phyloP scores from a whole-genome alignment of 2,888 invertebrate genomes.

The Epirrita christyi region DNA sequence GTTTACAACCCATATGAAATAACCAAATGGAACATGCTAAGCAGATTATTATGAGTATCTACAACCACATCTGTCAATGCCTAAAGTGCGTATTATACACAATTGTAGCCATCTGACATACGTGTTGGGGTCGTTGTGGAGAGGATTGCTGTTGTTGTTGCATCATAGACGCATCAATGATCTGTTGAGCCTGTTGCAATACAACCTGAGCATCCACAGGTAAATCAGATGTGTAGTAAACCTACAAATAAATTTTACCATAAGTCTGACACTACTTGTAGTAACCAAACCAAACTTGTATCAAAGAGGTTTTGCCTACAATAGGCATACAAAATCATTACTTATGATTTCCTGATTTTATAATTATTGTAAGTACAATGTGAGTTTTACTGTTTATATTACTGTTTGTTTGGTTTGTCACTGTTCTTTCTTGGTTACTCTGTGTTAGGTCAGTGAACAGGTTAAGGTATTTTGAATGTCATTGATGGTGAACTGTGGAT shows the following conservation, averaged over 20 bases:
- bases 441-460: no score
- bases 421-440: no score
- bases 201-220: constrained; percentile 84
- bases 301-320: constrained; percentile 23
- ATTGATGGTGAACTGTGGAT: no score
- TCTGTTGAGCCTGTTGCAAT: constrained; percentile 83
- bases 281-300: no score
- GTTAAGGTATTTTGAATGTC: no score
- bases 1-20: constrained; percentile 39
- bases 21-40: constrained; percentile 64
- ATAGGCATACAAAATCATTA: not conserved
- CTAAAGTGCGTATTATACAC: constrained; percentile 57
- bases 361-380: not conserved
- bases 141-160: constrained; percentile 68
- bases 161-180: constrained; percentile 83
- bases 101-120: constrained; percentile 69
- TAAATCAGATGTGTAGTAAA: constrained; percentile 84
- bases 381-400: no score
- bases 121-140: constrained; percentile 82
- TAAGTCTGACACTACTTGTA: constrained; percentile 23
- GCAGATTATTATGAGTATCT: constrained; percentile 54
- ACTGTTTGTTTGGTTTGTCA: no score
- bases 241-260: constrained; percentile 78
- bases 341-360: not conserved
- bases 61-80: constrained; percentile 51